A percentile compares a stretch with the other conserved stretches of the same genome.
phyloP scores from a whole-genome alignment of 2,888 invertebrate genomes.

The Pomacea canaliculata region DNA sequence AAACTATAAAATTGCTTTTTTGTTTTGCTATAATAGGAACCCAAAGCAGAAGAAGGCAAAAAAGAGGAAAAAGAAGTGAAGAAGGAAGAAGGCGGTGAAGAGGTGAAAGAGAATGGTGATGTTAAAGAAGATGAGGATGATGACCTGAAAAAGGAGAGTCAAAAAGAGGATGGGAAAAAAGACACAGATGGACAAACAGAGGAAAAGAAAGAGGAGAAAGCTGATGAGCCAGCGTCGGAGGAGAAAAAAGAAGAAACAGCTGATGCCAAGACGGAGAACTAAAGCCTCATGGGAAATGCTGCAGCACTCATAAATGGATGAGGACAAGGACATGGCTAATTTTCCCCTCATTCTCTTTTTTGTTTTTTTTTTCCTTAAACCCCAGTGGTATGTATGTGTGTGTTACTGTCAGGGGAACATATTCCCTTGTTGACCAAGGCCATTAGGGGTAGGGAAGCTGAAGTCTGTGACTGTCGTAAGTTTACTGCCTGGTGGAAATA shows the following conservation, averaged over 20 bases:
- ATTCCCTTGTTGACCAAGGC: too few relatives aligned
- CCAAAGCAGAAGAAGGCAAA: conserved; percentile 14
- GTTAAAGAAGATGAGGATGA: conserved; percentile 19
- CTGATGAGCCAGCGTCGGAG: conserved; percentile 19
- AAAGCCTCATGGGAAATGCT: neutral
- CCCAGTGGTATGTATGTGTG: too few relatives aligned
- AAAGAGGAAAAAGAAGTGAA: conserved; percentile 16
- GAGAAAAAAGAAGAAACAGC: conserved; percentile 10
- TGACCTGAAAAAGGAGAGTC: conserved; percentile 9
- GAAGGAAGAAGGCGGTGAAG: conserved; percentile 21
- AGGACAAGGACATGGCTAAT: too few relatives aligned
- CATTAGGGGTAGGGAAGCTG: too few relatives aligned
- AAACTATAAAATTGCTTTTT: too few relatives aligned
- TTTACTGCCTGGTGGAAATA: too few relatives aligned
- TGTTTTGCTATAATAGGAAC: conserved; percentile 1
- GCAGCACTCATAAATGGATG: neutral
- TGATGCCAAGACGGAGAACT: neutral
- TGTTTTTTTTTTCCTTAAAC: too few relatives aligned
- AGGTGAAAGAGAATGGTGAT: conserved; percentile 22
- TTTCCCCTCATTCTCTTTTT: too few relatives aligned
- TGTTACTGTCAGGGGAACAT: too few relatives aligned
- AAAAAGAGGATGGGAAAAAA: conserved; percentile 23
- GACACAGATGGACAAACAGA: conserved; percentile 28
- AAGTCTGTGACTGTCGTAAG: too few relatives aligned
- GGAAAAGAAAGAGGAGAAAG: conserved; percentile 27